Evolutionary conservation across 2,888 invertebrate species (phyloP), one percentile per base, ranked within the genome.

Genomic region (Leucophenga montana): DNA sequence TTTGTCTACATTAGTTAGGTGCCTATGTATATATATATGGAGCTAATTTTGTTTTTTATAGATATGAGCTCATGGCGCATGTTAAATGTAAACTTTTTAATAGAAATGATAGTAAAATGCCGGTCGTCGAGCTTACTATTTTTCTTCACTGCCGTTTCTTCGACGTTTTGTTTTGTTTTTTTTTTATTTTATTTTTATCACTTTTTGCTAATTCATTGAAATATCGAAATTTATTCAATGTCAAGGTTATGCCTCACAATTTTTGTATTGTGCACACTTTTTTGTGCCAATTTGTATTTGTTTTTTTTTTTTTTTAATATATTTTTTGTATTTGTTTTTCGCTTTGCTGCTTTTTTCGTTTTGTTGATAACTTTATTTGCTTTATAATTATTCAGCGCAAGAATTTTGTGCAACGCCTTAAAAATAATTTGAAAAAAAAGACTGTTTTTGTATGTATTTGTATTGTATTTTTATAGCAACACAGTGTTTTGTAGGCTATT

Each of bases 281-380:
- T 46, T 62, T 22, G 44, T 65, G 72, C 64, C 59, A 62, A 33
- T 82, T 75, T 69, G 57, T 67, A 56, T 20, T 72, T 76, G 72
- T 70, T 70, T 67, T 73, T 22, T 46, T 71, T 61, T 54, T 75
- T 73, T 72, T 70, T 68, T 72, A 68, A 62, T 71, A 68, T 75
- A 39, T 69, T 59, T 74, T 72, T 18, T 69, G 65, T 62, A 27
- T 69, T 59, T 69, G 68, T 44, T 44, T 33, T 31, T 67, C 20
- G 69, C n/a, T 72, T 68, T 66, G 69, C 68, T 74, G 33, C 68
- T 73, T 73, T 61, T 71, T 71, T 67, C 70, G 66, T 74, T 72
- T 78, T 80, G 77, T 77, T 83, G 83, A 83, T 84, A 84, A 80
- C 79, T 83, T 78, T 82, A 83, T 83, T 83, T 83, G 73, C 73